Base-by-base conservation (phyloP, 2,888 invertebrate genomes). In the Bugulina stolonifera region DNA sequence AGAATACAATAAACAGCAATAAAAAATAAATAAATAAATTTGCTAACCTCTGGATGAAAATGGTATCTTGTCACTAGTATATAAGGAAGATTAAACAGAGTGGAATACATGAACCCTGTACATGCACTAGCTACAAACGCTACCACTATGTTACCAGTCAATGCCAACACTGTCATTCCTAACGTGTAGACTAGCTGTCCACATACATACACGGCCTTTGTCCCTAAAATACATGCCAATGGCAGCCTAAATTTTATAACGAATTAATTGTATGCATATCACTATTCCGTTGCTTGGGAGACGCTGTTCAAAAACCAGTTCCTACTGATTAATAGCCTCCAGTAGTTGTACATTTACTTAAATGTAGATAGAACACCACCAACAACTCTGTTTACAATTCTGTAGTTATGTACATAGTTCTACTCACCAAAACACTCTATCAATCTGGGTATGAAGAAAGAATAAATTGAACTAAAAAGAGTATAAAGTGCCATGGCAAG, bases 61-160 rank as follows among this genome's bases (percentile, higher is more conserved):
- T 97, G 96, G 83, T 96, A 97, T 82, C 93, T 92, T 2, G 97
- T 96, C 35, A 97, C 90, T 72, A 97, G 87, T 52, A 96, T 87
- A 81, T 95, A 97, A 0, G 96, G 96, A 93, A 97, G 93, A 14
- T 96, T 97, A 85, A 97, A 97, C 34, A 97, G 88, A 0, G 96
- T 96, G 22, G 96, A 94, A 85, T 97, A 97, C 94, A 96, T 94
- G 69, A 97, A 90, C 0, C 97, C 96, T 0, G 96, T 94, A 0
- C 93, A 91, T 89, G 94, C 93, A 76, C 95, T 82, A 5, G 57
- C 23, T 18, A 74, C 35, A n/a, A 34, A 35, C 5, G 54, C 23
- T 14, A n/a, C 78, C 58, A 79, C 77, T n/a, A 77, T 79, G 73
- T 81, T 79, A 69, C 91, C 78, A 0, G 90, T 88, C 5, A 90